Base-by-base conservation (phyloP, 2,888 invertebrate species). In the Mesoligia furuncula region DNA sequence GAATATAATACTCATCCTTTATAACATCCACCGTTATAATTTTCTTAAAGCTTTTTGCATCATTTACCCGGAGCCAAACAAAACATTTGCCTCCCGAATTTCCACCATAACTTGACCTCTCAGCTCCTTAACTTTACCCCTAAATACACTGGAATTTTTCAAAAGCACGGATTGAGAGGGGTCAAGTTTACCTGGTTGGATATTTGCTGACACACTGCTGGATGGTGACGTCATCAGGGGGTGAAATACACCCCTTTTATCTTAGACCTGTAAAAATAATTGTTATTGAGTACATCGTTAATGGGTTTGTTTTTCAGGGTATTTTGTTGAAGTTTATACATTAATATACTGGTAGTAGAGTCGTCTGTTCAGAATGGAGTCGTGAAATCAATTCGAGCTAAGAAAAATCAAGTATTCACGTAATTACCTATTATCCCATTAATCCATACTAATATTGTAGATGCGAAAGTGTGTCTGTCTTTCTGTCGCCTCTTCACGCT, bases 1-100 rank as follows among this genome's bases (percentile, higher is more conserved):
- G 77, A 85, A 87, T 73, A 76, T 75, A 54, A 71, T 84, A 80
- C 75, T 86, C 84, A 84, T 84, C 84, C 85, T 84, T 84, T 86
- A 75, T 77, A 86, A 68, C 67, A 71, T 69, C 72, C 78, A 81
- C 84, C 84, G 83, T 88, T 76, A 87, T 90, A 88, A 91, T 88
- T 91, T 90, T 92, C 91, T 92, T 90, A 88, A 87, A 88, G 89
- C 93, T 93, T 93, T 93, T 93, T 93, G 93, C 93, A 90, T 92
- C 94, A 93, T 93, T 93, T 93, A 92, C 90, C 86, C 89, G 70
- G 87, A 88, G 88, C 88, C 88, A 90, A 91, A 93, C 94, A 93
- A 93, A 93, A 93, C 87, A 86, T 84, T 86, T 78, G 80, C 75
- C 80, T 61, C 77, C 39, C 66, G 59, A 66, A 51, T 42, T 71